Percentiles rank a stretch among this genome's conserved stretches.
Conservation (phyloP, 2,888 invertebrate genomes). For the Dorcus parallelipipedus region DNA sequence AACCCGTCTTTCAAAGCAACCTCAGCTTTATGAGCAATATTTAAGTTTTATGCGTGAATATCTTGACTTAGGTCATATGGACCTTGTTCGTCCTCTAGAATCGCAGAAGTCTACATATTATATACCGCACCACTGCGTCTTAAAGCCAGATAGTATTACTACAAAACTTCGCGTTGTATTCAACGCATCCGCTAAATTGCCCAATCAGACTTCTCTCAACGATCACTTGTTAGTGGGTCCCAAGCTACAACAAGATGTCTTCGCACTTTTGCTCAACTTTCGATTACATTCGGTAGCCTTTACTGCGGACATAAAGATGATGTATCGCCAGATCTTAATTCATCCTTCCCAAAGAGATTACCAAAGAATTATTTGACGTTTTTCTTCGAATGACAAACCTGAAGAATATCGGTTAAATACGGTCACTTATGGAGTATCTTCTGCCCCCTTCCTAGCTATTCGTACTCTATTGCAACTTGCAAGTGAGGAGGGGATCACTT, state of each 20-base stretch:
- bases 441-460: constrained; percentile 16
- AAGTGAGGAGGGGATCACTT: constrained; percentile 4
- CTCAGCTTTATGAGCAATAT: background rate
- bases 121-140: background rate
- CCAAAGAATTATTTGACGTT: constrained; percentile 10
- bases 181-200: constrained; percentile 4
- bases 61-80: background rate
- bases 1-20: background rate
- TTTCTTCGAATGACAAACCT: background rate
- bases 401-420: constrained; percentile 4
- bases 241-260: constrained; percentile 8
- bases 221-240: constrained; percentile 9
- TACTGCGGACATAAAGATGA: constrained; percentile 17
- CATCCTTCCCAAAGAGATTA: constrained; percentile 4
- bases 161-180: constrained; percentile 6
- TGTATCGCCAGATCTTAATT: constrained; percentile 15
- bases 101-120: background rate
- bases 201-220: constrained; percentile 4
- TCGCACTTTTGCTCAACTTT: constrained; percentile 13
- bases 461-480: constrained; percentile 10
- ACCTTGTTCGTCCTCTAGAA: background rate
- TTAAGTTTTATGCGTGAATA: background rate
- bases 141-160: background rate
- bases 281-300: constrained; percentile 10
- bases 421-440: constrained; percentile 11